A percentile compares a stretch with the other conserved stretches of the same genome.
phyloP scores from a whole-genome alignment of 2,113 vertebrate genomes.

The Ochotona curzoniae region DNA sequence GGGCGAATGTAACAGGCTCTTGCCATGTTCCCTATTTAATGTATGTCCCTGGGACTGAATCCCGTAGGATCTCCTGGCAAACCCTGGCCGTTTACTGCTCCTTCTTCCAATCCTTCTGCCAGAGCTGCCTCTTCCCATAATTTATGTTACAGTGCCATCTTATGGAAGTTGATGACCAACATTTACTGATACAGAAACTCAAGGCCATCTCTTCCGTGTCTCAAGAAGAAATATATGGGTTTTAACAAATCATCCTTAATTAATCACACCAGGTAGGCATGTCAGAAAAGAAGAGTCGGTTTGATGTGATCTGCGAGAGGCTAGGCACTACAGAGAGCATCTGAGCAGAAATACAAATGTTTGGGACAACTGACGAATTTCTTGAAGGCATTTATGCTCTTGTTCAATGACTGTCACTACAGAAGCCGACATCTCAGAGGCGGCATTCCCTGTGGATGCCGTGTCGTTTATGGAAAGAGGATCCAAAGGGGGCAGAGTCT shows the following conservation, averaged over 20 bases:
- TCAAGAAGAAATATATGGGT: slow-evolving; percentile 1
- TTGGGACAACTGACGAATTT: not conserved
- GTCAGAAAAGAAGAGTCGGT: not conserved
- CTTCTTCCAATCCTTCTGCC: not conserved
- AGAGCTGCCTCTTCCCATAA: slow-evolving; percentile 67
- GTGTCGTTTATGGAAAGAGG: not conserved
- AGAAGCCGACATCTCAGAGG: not conserved
- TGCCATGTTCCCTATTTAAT: slow-evolving; percentile 57
- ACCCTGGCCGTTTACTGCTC: not conserved
- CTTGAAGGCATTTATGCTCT: not conserved
- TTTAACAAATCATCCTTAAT: slow-evolving; percentile 53
- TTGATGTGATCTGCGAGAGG: not conserved
- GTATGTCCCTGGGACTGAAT: slow-evolving; percentile 19
- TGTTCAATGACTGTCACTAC: not conserved
- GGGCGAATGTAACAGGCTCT: not conserved
- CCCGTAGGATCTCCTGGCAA: not conserved
- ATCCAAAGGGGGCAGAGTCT: not conserved
- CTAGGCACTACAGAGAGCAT: not conserved
- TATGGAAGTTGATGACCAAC: slow-evolving; percentile 75
- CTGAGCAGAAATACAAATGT: not conserved
- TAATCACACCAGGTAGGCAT: not conserved
- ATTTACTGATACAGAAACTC: not conserved
- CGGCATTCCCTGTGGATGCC: not conserved
- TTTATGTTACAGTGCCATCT: slow-evolving; percentile 86
- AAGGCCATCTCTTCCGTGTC: not conserved